A percentile compares a stretch with the other conserved stretches of the same genome.
These are phyloP conservation scores for Drosophila affinis DNA, from an alignment of 2,888 invertebrate genomes.

Conservation along the genomic window DNA sequence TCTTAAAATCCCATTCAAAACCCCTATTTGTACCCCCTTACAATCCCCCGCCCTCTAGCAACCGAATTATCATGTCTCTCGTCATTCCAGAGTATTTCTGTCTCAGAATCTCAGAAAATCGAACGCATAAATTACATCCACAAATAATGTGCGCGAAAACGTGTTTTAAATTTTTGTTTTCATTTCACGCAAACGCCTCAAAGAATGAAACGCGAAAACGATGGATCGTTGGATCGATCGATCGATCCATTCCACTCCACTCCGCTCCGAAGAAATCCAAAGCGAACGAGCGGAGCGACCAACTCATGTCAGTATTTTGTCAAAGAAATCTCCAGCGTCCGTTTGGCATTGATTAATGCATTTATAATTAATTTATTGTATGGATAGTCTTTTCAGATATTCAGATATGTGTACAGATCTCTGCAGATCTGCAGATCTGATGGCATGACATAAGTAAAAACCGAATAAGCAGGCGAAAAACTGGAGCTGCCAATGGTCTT, in stretches of 20 bases:
- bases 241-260: conserved; percentile 6
- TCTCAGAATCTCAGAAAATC: conserved; percentile 53
- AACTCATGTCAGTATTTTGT: conserved; percentile 80
- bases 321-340: conserved; percentile 55
- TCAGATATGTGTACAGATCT: neutral
- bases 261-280: conserved; percentile 30
- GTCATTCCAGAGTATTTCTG: conserved; percentile 24
- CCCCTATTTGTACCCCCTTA: neutral
- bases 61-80: conserved; percentile 18
- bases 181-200: conserved; percentile 61
- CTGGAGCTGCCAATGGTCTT: neutral
- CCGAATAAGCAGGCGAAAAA: neutral
- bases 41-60: neutral
- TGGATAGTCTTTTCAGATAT: conserved; percentile 32
- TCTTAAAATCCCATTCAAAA: neutral
- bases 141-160: conserved; percentile 76
- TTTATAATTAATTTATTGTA: conserved; percentile 81
- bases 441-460: conserved; percentile 63
- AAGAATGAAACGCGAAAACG: conserved; percentile 27
- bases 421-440: conserved; percentile 18
- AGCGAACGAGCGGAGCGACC: conserved; percentile 56
- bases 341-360: conserved; percentile 80
- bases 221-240: conserved; percentile 3
- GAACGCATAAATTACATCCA: conserved; percentile 78
- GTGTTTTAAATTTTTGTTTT: conserved; percentile 79